These are phyloP conservation scores for Psettodes erumei DNA, from an alignment of 2,113 vertebrate species.

Conservation along the genomic window DNA sequence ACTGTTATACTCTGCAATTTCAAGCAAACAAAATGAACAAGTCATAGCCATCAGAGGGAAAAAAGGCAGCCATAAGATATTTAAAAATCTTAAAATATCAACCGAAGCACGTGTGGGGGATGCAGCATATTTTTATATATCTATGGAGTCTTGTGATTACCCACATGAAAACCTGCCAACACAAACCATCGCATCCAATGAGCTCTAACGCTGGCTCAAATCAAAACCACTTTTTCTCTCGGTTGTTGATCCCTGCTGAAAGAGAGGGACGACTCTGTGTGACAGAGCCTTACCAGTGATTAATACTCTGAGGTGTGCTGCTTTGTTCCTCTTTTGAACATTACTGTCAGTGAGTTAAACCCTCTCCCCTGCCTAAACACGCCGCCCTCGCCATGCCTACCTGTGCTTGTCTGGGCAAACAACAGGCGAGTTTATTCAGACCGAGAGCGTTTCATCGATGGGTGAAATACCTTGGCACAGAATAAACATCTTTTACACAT, in stretches of 20 bases:
- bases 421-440: slow-evolving; percentile 17
- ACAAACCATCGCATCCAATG: slow-evolving; percentile 20
- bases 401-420: slow-evolving; percentile 65
- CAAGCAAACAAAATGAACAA: not conserved
- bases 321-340: slow-evolving; percentile 58
- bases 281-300: slow-evolving; percentile 53
- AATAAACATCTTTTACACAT: slow-evolving; percentile 62
- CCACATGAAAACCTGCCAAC: slow-evolving; percentile 16
- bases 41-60: no score
- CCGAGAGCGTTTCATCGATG: slow-evolving; percentile 20
- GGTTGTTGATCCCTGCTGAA: slow-evolving; percentile 49
- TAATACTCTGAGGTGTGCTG: slow-evolving; percentile 52
- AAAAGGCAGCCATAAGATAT: not conserved
- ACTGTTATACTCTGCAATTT: not conserved
- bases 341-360: slow-evolving; percentile 47
- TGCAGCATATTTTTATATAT: slow-evolving; percentile 22
- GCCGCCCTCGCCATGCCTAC: slow-evolving; percentile 42
- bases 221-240: slow-evolving; percentile 20
- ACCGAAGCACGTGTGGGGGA: slow-evolving; percentile 8
- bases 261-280: slow-evolving; percentile 33
- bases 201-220: slow-evolving; percentile 1
- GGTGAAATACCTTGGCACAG: slow-evolving; percentile 54
- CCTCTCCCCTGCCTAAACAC: slow-evolving; percentile 61
- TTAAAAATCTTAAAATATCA: slow-evolving; percentile 3
- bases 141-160: slow-evolving; percentile 17